Evolutionary conservation across 1,140 invertebrate species (phyloP).

Genomic region (Phenacoccus solenopsis): DNA sequence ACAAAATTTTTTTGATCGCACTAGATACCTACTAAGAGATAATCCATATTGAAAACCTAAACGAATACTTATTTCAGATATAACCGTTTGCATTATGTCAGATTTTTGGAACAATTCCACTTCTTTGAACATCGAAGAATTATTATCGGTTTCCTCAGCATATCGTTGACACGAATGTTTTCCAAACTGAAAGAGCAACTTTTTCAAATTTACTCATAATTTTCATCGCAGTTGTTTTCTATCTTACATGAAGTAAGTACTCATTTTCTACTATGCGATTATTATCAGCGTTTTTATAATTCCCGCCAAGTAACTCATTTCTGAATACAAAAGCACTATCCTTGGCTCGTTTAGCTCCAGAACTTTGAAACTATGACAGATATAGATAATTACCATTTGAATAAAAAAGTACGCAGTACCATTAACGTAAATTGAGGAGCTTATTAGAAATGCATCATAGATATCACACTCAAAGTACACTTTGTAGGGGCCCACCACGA

Average conservation of each 20-base stretch:
- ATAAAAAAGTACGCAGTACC: not conserved
- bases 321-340: conserved; percentile 24
- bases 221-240: not conserved
- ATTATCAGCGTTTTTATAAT: not conserved
- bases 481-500: not conserved
- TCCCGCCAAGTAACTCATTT: conserved; percentile 19
- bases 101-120: conserved; percentile 22
- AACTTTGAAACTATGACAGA: conserved; percentile 20
- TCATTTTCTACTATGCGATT: not conserved
- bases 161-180: not conserved
- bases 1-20: too few relatives aligned
- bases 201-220: not conserved
- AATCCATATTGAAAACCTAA: conserved; percentile 23
- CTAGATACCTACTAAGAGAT: too few relatives aligned
- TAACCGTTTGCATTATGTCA: conserved; percentile 19
- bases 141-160: not conserved
- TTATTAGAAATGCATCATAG: too few relatives aligned
- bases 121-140: conserved; percentile 16
- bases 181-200: not conserved
- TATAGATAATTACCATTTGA: not conserved
- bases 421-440: too few relatives aligned
- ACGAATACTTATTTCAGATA: conserved; percentile 24
- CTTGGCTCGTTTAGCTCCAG: conserved; percentile 18
- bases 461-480: not conserved
- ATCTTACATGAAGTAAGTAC: not conserved